Evolutionary conservation across 2,113 vertebrate species (phyloP).

Genomic region (Silurus glanis): DNA sequence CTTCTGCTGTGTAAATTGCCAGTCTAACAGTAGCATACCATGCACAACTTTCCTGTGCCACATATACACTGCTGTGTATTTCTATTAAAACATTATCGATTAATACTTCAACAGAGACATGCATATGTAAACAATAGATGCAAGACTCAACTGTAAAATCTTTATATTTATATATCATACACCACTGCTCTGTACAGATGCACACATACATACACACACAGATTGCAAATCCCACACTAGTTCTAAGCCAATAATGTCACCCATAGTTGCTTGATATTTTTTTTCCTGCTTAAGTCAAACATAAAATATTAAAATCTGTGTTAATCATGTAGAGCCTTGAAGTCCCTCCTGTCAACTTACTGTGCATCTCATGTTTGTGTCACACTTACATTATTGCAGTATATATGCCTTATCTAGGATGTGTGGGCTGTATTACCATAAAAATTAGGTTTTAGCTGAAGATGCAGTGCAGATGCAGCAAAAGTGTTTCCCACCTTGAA

Average conservation of each 20-base stretch:
- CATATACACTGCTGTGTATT: neutral
- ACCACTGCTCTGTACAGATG: too few relatives aligned
- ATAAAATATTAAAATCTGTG: constrained; percentile 73
- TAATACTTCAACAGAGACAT: neutral
- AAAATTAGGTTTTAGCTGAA: constrained; percentile 8
- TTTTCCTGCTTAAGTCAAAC: constrained; percentile 62
- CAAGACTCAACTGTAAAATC: neutral
- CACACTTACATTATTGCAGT: constrained; percentile 20
- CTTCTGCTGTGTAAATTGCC: neutral
- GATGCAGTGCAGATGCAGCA: constrained; percentile 18
- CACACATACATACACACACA: constrained; percentile 3
- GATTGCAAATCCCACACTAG: constrained; percentile 55
- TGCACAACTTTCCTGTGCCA: neutral
- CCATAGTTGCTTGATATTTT: constrained; percentile 64
- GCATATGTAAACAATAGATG: neutral
- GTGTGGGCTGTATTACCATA: constrained; percentile 15
- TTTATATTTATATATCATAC: neutral
- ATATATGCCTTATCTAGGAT: neutral
- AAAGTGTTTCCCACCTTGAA: neutral
- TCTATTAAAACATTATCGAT: neutral
- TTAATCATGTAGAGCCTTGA: constrained; percentile 64
- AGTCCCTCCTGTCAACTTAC: constrained; percentile 55
- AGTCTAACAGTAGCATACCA: neutral
- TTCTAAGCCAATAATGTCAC: constrained; percentile 68
- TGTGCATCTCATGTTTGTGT: neutral